Evolutionary conservation across 2,113 vertebrate genomes (phyloP).

Genomic region (Silurus glanis): DNA sequence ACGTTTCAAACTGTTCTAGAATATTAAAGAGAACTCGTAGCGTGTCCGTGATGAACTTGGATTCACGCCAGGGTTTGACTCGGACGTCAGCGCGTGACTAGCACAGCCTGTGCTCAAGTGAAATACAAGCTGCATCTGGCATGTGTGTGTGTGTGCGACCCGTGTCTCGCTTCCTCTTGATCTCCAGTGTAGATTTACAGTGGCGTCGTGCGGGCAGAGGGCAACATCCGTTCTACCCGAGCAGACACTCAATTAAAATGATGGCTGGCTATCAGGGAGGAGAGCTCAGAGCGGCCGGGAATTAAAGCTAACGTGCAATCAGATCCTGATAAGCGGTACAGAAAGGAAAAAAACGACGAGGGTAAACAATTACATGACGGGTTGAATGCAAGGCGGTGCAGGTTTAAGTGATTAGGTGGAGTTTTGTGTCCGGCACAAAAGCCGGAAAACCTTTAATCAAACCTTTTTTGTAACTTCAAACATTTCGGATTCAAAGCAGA

Average conservation of each 20-base stretch:
- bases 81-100: not conserved
- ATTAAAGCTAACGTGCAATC: constrained; percentile 40
- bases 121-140: constrained; percentile 47
- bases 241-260: constrained; percentile 29
- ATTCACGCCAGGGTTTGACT: not conserved
- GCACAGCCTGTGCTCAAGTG: constrained; percentile 55
- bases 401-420: not conserved
- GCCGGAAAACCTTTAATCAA: too few relatives aligned
- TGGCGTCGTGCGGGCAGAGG: constrained; percentile 26
- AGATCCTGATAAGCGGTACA: constrained; percentile 27
- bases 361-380: not conserved
- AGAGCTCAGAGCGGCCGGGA: not conserved
- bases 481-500: not conserved
- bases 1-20: not conserved
- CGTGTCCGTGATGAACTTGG: not conserved
- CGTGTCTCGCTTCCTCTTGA: constrained; percentile 59
- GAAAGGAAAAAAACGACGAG: not conserved
- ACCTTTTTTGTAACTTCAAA: not conserved
- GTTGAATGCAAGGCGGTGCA: too few relatives aligned
- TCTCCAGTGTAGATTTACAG: constrained; percentile 53
- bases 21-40: not conserved
- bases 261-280: constrained; percentile 29
- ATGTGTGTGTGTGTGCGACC: constrained; percentile 33
- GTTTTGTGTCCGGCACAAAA: not conserved
- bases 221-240: constrained; percentile 14